A percentile compares a stretch with the other conserved stretches of the same genome.
Evolutionary conservation across 2,797 vertebrate species (phyloP).

Genomic region (Falco novaeseelandiae): DNA sequence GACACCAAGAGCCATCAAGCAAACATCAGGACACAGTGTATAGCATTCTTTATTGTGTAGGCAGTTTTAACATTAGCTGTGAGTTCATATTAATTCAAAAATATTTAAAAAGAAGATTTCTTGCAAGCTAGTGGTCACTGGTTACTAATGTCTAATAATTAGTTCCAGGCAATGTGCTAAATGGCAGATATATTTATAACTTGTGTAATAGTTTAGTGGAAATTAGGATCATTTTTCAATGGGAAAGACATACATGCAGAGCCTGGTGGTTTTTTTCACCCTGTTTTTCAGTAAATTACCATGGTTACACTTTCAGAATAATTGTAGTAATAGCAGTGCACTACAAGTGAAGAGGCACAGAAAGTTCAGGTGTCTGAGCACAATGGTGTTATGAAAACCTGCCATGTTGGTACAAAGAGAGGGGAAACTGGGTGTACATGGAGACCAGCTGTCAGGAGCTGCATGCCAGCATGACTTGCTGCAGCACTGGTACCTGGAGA

Average conservation of each 20-base stretch:
- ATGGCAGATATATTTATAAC: constrained; percentile 9
- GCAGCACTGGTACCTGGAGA: too few relatives aligned
- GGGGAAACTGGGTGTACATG: rapidly evolving
- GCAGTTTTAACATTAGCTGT: not conserved
- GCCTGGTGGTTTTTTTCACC: not conserved
- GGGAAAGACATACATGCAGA: not conserved
- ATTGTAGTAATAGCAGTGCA: not conserved
- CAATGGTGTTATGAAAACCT: rapidly evolving
- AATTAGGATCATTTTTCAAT: not conserved
- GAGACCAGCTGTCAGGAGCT: rapidly evolving
- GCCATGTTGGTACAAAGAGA: rapidly evolving
- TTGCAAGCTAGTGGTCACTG: not conserved
- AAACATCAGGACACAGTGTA: not conserved
- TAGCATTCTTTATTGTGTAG: not conserved
- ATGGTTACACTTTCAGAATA: not conserved
- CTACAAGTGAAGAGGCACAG: not conserved
- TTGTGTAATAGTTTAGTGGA: not conserved
- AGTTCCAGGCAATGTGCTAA: constrained; percentile 32
- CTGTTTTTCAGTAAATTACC: not conserved
- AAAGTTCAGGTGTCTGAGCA: not conserved
- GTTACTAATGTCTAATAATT: constrained; percentile 2
- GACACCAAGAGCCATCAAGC: not conserved
- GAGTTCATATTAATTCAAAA: not conserved
- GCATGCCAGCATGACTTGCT: not conserved
- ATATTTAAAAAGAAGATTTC: not conserved